Evolutionary conservation across 1,140 invertebrate genomes (phyloP), one percentile per base, ranked within the genome.

Genomic region (Danaus melanippus): DNA sequence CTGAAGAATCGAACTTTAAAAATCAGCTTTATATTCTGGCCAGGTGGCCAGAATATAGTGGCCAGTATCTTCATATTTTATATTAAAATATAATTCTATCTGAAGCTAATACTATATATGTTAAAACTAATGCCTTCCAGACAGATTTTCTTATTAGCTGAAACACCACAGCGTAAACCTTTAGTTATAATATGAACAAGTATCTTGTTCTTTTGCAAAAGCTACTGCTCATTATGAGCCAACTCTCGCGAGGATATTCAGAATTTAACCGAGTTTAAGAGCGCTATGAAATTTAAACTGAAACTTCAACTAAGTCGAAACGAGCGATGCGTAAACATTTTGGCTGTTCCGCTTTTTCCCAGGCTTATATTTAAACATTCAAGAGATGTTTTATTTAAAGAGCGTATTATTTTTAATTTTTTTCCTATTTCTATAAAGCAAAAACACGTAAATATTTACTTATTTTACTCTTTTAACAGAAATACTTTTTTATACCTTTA

Each of bases 251-350:
- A 55, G 54, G 64, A 71, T 66, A 69, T 76, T 71, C 69, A 67
- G 66, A 76, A 69, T 68, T 64, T 73, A 76, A 72, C 66, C 56
- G 63, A 74, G 66, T 76, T 76, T 73, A 67, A 79, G 78, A 76
- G 68, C 66, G 63, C 65, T 74, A 71, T 82, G 71, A 79, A 79
- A 76, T 82, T 76, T 74, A 74, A 75, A 76, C 67, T 68, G 64
- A 62, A 77, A 74, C 66, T 77, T 72, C 71, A 72, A 47, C 45
- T 57, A 56, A 61, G 70, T 53, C 69, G 64, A 67, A 65, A 71
- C 66, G 62, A 71, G 63, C 69, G 64, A 61, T 70, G 64, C 67
- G 71, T 69, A 78, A 76, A 76, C 67, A 72, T 55, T 55, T 48
- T 21, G 53, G 46, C 46, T 41, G 48, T 55, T 55, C 46, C 43